Percentiles rank a stretch among this genome's conserved stretches.
phyloP scores from a whole-genome alignment of 1,140 invertebrate genomes.

The Zaprionus vittiger region DNA sequence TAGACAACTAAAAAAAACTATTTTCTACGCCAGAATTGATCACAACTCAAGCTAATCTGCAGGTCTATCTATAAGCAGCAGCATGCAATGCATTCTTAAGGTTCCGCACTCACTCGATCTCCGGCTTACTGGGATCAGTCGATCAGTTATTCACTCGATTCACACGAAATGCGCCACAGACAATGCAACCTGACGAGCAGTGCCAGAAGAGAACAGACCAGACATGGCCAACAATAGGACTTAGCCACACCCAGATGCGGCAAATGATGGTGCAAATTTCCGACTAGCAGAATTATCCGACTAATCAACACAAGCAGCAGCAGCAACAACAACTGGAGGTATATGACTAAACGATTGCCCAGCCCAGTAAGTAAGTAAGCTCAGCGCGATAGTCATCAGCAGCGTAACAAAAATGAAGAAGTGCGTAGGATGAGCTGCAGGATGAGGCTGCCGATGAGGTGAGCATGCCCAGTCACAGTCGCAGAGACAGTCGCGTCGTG shows the following conservation, averaged over 20 bases:
- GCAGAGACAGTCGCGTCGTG: constrained; percentile 9
- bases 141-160: constrained; percentile 10
- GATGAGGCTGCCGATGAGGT: constrained; percentile 13
- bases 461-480: constrained; percentile 43
- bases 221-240: constrained; percentile 46
- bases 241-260: constrained; percentile 59
- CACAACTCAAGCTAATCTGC: constrained; percentile 5
- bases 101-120: constrained; percentile 5
- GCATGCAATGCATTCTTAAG: background rate
- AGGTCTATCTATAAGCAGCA: background rate
- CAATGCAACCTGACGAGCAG: constrained; percentile 36
- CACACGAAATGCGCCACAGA: constrained; percentile 1
- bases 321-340: constrained; percentile 21
- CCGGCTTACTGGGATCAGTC: background rate
- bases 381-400: constrained; percentile 65
- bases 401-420: constrained; percentile 42
- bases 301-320: constrained; percentile 61
- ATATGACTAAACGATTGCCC: constrained; percentile 58
- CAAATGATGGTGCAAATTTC: constrained; percentile 62
- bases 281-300: constrained; percentile 67
- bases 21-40: background rate
- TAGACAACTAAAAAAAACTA: background rate
- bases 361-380: constrained; percentile 34
- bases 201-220: constrained; percentile 4
- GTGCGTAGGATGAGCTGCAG: constrained; percentile 55